phyloP scores from a whole-genome alignment of 2,113 vertebrate genomes.

The Phrynosoma platyrhinos region DNA sequence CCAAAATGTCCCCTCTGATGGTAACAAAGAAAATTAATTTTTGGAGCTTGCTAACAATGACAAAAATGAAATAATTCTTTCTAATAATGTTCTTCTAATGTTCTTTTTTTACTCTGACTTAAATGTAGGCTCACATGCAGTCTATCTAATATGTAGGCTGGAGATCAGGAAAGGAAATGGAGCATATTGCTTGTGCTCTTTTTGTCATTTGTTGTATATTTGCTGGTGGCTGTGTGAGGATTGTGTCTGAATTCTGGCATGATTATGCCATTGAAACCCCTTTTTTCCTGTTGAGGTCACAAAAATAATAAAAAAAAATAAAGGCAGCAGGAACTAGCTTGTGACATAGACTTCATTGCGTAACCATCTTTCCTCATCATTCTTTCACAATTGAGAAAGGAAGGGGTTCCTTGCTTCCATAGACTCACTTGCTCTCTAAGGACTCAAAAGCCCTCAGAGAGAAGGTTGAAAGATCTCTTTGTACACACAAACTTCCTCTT shows the following conservation, averaged over 20 bases:
- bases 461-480: background rate
- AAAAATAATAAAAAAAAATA: background rate
- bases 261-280: background rate
- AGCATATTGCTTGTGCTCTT: background rate
- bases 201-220: background rate
- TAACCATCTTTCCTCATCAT: constrained; percentile 19
- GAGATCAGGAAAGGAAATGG: background rate
- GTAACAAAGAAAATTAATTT: background rate
- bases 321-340: constrained; percentile 23
- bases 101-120: background rate
- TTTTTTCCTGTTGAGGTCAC: constrained; percentile 3
- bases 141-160: background rate
- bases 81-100: background rate
- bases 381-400: constrained; percentile 22
- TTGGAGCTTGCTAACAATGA: background rate
- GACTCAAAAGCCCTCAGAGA: background rate
- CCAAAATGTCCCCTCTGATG: background rate
- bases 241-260: background rate
- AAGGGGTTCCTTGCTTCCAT: background rate
- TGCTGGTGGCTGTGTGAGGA: background rate
- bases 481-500: background rate
- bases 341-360: background rate
- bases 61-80: background rate
- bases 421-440: background rate
- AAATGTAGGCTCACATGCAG: background rate